Base-by-base conservation (phyloP, 2,113 vertebrate genomes). In the Trichechus manatus region DNA sequence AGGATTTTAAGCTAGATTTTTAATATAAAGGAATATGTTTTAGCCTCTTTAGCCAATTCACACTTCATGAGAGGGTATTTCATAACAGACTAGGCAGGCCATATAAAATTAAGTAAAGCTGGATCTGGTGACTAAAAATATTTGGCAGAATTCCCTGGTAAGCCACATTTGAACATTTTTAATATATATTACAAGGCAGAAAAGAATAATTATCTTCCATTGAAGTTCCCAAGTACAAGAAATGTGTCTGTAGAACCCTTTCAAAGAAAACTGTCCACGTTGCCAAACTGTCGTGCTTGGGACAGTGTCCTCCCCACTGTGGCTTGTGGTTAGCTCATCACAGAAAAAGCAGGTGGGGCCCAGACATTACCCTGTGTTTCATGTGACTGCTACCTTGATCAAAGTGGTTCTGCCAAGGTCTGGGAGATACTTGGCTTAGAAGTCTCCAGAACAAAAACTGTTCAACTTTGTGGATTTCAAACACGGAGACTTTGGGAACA, bases 131-230 rank as follows among this genome's bases (percentile, higher is more conserved):
- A 98, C 99, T 98, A 98, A 98, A 98, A 99, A 98, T 98, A 98
- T 98, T 99, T 99, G 99, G 99, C 99, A 97, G 97, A 97, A 98
- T 98, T 99, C 99, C 99, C 98, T 98, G 96, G 96, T 99, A 99
- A 99, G 98, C 99, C 99, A 98, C 99, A 99, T 99, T 99, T 99
- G 98, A 99, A 99, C 97, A 97, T 98, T 98, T 99, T 99, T 99
- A 99, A 99, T 99, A 98, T 98, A 98, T 98, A 98, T 99, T 99
- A 99, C 98, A 98, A 99, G 98, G 98, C 99, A 99, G 99, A 99
- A 99, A 99, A 98, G 98, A 99, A 99, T 99, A 99, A 99, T 99
- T 98, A 98, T 99, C 98, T 98, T 99, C 98, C 98, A 98, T 99
- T 98, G 98, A 98, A 98, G 98, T 98, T 98, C 97, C 97, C 95